Conservation (phyloP, 2,113 vertebrate species). For the Rhabdomys dilectus region DNA sequence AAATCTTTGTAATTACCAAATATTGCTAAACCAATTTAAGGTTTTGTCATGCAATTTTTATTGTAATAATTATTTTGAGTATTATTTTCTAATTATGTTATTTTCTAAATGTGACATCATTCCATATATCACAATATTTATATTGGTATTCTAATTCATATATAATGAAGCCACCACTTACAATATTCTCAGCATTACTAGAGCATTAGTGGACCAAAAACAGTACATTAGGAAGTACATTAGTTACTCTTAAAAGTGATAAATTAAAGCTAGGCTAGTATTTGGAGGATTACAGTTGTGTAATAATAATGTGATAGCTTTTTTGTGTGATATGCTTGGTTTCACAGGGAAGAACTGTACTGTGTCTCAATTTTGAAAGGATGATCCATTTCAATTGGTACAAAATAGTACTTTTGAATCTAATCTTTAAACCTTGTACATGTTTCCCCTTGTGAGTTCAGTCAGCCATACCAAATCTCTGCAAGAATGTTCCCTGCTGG, state of each 20-base stretch:
- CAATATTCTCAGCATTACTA: background rate
- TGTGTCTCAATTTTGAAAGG: background rate
- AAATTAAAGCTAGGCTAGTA: slow-evolving; percentile 5
- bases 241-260: background rate
- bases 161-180: background rate
- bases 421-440: slow-evolving; percentile 61
- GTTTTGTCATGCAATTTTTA: background rate
- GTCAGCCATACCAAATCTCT: slow-evolving; percentile 60
- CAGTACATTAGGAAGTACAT: background rate
- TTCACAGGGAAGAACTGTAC: slow-evolving; percentile 23
- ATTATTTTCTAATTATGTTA: background rate
- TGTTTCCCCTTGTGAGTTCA: slow-evolving; percentile 48
- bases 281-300: background rate
- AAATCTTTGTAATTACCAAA: background rate
- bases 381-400: slow-evolving; percentile 55
- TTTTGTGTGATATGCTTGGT: background rate
- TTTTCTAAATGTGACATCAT: background rate
- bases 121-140: background rate
- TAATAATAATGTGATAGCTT: background rate
- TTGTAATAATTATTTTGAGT: background rate
- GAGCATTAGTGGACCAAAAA: background rate
- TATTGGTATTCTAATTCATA: slow-evolving; percentile 3
- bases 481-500: slow-evolving; percentile 23
- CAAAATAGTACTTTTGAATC: slow-evolving; percentile 59
- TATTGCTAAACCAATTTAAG: background rate